Conservation (phyloP, 2,888 invertebrate genomes). For the Uloborus plumipes region DNA sequence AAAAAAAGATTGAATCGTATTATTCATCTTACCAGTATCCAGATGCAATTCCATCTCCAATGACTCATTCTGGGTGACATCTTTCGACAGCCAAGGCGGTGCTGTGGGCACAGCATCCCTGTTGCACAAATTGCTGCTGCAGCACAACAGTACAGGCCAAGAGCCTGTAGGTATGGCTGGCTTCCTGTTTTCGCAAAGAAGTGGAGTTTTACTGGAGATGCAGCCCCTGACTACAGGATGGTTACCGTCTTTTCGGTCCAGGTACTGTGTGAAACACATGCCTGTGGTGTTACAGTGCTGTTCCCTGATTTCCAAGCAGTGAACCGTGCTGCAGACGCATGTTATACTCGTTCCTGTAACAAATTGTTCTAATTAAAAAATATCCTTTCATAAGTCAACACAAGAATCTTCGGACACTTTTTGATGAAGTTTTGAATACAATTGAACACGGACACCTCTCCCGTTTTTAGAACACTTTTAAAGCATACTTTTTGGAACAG, state of each 20-base stretch:
- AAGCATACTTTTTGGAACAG: too few relatives aligned
- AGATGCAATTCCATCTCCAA: too few relatives aligned
- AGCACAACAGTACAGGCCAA: constrained; percentile 72
- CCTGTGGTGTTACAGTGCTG: constrained; percentile 70
- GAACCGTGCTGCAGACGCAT: constrained; percentile 72
- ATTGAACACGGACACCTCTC: too few relatives aligned
- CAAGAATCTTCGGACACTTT: too few relatives aligned
- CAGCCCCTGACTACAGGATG: constrained; percentile 71
- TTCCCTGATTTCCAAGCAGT: constrained; percentile 68
- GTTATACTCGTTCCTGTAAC: constrained; percentile 62
- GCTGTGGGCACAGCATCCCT: constrained; percentile 31
- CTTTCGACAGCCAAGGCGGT: constrained; percentile 3
- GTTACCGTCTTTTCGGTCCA: constrained; percentile 68
- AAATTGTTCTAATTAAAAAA: neutral
- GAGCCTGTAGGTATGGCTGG: constrained; percentile 68
- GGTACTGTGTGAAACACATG: constrained; percentile 72
- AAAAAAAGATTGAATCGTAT: too few relatives aligned
- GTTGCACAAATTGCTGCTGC: constrained; percentile 71
- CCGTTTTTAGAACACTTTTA: too few relatives aligned
- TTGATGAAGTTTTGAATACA: too few relatives aligned
- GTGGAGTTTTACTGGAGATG: constrained; percentile 70
- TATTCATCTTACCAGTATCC: too few relatives aligned
- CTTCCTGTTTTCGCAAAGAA: constrained; percentile 72
- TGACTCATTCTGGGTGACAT: too few relatives aligned
- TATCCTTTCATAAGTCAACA: too few relatives aligned